Conservation (phyloP, 2,888 invertebrate species). For the Troides aeacus region DNA sequence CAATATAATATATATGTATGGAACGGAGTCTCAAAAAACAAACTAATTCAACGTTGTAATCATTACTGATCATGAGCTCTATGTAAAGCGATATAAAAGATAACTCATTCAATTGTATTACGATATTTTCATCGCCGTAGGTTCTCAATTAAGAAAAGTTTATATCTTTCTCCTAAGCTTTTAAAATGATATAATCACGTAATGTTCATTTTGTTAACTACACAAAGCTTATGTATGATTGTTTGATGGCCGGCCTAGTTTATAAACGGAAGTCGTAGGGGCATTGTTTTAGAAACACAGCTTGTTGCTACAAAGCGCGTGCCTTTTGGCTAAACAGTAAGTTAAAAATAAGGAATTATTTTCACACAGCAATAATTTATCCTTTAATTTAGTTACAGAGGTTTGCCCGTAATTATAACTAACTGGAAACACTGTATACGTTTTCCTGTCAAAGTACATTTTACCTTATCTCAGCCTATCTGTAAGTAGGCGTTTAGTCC, state of each 20-base stretch:
- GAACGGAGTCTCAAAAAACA: too few relatives aligned
- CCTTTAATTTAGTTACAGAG: background rate
- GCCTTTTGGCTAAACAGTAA: constrained; percentile 67
- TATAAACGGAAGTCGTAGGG: constrained; percentile 48
- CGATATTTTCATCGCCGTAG: background rate
- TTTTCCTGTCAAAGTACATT: background rate
- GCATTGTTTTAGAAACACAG: constrained; percentile 70
- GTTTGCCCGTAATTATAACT: background rate
- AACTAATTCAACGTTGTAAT: too few relatives aligned
- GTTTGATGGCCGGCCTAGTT: constrained; percentile 46
- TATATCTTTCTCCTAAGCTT: background rate
- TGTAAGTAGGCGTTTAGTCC: background rate
- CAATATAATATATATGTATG: background rate
- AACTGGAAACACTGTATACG: too few relatives aligned
- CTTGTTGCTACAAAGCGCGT: constrained; percentile 63
- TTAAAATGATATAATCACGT: background rate
- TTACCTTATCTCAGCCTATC: background rate
- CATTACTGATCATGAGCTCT: too few relatives aligned
- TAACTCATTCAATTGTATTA: background rate
- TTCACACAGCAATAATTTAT: background rate
- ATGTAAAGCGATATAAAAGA: too few relatives aligned
- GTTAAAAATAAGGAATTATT: constrained; percentile 34
- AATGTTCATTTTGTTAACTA: background rate
- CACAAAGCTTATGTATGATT: constrained; percentile 10
- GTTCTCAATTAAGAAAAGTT: background rate